phyloP scores from a whole-genome alignment of 2,888 invertebrate species.

The Cotesia congregata region DNA sequence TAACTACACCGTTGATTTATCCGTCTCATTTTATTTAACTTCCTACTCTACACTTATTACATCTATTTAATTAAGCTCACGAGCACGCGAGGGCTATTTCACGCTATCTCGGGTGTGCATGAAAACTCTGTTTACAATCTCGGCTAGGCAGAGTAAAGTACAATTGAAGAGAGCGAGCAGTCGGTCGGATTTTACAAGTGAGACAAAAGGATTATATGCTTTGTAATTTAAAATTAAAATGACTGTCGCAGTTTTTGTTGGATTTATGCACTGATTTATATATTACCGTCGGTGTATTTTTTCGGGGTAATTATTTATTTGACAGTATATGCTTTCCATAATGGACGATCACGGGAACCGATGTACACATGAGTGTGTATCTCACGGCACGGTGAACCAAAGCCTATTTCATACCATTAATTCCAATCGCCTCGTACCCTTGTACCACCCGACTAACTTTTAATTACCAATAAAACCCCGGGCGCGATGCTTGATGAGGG shows the following conservation, averaged over 20 bases:
- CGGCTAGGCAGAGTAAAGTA: not conserved
- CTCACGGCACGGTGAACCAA: conserved; percentile 49
- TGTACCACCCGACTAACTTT: conserved; percentile 63
- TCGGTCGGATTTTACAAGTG: conserved; percentile 1
- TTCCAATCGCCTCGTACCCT: conserved; percentile 65
- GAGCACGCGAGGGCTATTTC: conserved; percentile 4
- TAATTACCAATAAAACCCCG: conserved; percentile 69
- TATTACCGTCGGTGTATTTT: not conserved
- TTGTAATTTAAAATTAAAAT: conserved; percentile 31
- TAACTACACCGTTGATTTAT: not conserved
- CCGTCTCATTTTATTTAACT: not conserved
- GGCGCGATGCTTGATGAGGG: conserved; percentile 58
- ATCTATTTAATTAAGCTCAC: conserved; percentile 40
- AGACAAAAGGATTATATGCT: conserved; percentile 16
- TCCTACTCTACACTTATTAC: conserved; percentile 28
- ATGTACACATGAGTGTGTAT: conserved; percentile 29
- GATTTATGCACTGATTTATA: conserved; percentile 3
- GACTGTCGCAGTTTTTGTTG: not conserved
- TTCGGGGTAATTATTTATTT: conserved; percentile 5
- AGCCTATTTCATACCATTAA: conserved; percentile 63
- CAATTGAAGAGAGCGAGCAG: not conserved
- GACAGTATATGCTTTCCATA: conserved; percentile 7
- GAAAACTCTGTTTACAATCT: conserved; percentile 15
- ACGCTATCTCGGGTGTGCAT: not conserved
- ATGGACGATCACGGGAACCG: not conserved